phyloP scores from a whole-genome alignment of 1,140 invertebrate genomes.

The Druon quercuslanigerum region DNA sequence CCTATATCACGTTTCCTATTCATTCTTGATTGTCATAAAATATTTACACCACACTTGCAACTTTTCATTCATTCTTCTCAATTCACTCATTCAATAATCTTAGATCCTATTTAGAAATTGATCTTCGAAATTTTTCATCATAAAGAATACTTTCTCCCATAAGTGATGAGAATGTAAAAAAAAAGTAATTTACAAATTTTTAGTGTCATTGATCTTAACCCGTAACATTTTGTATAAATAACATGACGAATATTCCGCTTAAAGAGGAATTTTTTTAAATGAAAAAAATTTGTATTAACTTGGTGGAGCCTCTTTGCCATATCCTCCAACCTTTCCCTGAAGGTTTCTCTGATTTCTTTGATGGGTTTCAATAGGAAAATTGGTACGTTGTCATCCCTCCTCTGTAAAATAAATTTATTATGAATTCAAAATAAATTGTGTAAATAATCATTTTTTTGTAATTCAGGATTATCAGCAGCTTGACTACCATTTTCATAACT shows the following conservation, averaged over 20 bases:
- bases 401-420: constrained; percentile 80
- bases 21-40: constrained; percentile 32
- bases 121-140: background rate
- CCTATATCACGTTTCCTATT: constrained; percentile 38
- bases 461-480: constrained; percentile 5
- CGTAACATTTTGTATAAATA: background rate
- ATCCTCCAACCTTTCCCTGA: constrained; percentile 80
- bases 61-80: constrained; percentile 20
- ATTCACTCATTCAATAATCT: constrained; percentile 40
- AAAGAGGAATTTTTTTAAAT: background rate
- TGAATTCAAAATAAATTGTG: constrained; percentile 33
- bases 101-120: background rate
- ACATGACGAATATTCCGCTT: too few species aligned
- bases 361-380: constrained; percentile 89
- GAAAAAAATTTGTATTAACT: constrained; percentile 37
- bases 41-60: constrained; percentile 35
- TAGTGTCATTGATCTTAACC: background rate
- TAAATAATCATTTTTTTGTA: constrained; percentile 6
- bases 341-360: constrained; percentile 81
- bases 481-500: background rate
- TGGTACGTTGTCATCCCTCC: constrained; percentile 93
- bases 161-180: constrained; percentile 4
- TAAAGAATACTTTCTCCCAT: background rate
- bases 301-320: constrained; percentile 75
- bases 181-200: background rate